Evolutionary conservation across 2,113 vertebrate species (phyloP).

Genomic region (Regulus satrapa): DNA sequence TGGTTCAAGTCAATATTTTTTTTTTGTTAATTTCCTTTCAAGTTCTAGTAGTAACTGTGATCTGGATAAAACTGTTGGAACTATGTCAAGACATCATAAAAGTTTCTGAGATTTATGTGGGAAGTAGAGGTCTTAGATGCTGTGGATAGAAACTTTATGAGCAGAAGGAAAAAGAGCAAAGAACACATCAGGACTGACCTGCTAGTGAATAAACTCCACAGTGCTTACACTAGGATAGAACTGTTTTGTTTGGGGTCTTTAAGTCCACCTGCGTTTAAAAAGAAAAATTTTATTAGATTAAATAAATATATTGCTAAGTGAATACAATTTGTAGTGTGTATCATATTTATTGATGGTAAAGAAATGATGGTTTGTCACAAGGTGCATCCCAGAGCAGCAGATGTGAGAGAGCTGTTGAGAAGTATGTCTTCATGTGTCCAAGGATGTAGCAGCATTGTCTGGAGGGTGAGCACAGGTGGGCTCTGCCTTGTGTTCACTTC

Average conservation of each 20-base stretch:
- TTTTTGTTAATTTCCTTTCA: neutral
- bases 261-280: neutral
- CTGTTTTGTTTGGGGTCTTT: neutral
- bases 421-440: rapidly evolving
- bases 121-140: neutral
- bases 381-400: neutral
- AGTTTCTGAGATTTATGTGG: neutral
- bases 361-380: neutral
- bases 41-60: neutral
- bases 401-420: neutral
- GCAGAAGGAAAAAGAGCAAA: neutral
- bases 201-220: neutral
- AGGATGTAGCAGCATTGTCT: neutral
- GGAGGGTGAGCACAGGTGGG: neutral
- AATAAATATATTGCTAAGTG: neutral
- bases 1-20: neutral
- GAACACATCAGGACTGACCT: neutral
- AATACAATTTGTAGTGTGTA: neutral
- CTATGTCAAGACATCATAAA: neutral
- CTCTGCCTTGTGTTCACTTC: neutral
- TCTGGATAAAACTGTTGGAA: neutral
- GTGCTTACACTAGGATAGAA: neutral
- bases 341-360: neutral
- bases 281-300: neutral
- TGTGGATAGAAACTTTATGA: neutral